Percentiles rank a stretch among this genome's conserved stretches.
Evolutionary conservation across 2,113 vertebrate species (phyloP).

Genomic region (Callaeas wilsoni): DNA sequence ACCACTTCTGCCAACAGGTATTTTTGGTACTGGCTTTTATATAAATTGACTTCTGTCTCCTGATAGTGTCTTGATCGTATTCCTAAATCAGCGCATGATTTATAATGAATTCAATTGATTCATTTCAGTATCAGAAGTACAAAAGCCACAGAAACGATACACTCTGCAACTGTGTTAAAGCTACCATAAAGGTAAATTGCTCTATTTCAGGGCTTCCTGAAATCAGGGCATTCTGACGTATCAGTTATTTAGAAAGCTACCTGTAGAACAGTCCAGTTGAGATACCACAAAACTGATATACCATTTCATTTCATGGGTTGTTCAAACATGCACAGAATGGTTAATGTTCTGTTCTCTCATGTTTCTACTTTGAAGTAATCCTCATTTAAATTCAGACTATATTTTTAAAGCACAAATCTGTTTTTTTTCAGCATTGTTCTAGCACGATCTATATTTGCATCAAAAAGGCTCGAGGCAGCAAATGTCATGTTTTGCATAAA

Average conservation of each 20-base stretch:
- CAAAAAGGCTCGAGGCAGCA: background rate
- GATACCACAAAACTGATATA: background rate
- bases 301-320: background rate
- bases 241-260: background rate
- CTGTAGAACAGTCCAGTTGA: background rate
- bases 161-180: background rate
- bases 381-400: background rate
- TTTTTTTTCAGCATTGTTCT: background rate
- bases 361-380: background rate
- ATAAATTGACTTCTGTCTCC: background rate
- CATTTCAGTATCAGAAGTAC: background rate
- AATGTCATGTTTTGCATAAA: background rate
- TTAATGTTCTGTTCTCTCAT: background rate
- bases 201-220: background rate
- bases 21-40: constrained; percentile 16
- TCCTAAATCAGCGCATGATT: background rate
- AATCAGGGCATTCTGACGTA: background rate
- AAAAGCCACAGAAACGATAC: background rate
- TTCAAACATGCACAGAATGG: background rate
- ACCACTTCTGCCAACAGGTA: background rate
- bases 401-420: background rate
- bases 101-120: background rate
- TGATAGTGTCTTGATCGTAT: background rate
- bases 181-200: background rate
- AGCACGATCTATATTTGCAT: background rate